Base-by-base conservation (phyloP, 92 coral and sea anemone species). In the Epizoanthus stellaris region DNA sequence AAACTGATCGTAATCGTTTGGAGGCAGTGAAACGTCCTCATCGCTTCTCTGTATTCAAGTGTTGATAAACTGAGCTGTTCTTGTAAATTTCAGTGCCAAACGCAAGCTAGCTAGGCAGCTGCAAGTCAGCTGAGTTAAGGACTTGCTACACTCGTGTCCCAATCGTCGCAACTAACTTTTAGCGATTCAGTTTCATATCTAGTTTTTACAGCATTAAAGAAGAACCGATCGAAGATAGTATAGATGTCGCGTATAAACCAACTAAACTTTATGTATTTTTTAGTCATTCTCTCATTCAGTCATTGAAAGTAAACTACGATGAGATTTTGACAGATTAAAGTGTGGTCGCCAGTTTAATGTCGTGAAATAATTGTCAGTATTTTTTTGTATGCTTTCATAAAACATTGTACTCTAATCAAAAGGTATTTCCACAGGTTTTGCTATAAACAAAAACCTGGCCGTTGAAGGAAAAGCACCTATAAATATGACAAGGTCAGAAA, bases 281-380 rank as follows among this genome's bases (percentile, higher is more conserved):
- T 2, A 36, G 20, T 4, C 5, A 4, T 3, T 39, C 34, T 13
- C 10, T 17, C 5, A 2, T 57, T 15, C 17, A 23, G 25, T 23
- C 9, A 72, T 39, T 47, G n/a, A 0, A 25, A 5, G 13, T 12
- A 74, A 54, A 30, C 65, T 11, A 42, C 34, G n/a, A 25, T 49
- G 14, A 76, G 40, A 23, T 58, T 76, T 59, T 79, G 71, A 79
- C 70, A 43, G 19, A 20, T 63, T 20, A 79, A 62, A 25, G 59
- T 15, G 72, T 6, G 9, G 72, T 36, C 10, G 73, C 56, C 21
- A 30, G 56, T 13, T 74, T 16, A 20, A 7, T n/a, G 57, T 16
- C 53, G 16, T 11, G 34, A 4, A 39, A 42, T 56, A 56, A 34
- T 15, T 56, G 21, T 56, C 34, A 39, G 42, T 3, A 12, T 7